Base-by-base conservation (phyloP, 2,113 vertebrate genomes). In the Zapus hudsonius region DNA sequence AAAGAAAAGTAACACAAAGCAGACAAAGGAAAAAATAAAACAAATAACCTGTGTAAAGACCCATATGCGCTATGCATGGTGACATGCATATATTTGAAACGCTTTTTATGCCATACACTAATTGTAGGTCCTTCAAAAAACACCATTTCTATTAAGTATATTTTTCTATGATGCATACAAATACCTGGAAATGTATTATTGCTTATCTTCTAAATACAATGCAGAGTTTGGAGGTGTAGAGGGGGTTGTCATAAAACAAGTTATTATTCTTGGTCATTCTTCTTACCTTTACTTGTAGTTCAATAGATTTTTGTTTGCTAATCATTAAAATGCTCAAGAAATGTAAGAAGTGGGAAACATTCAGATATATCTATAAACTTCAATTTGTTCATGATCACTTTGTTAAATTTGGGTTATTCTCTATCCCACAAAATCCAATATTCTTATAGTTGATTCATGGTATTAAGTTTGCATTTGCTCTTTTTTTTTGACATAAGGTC, bases 1-100 rank as follows among this genome's bases (percentile, higher is more conserved):
- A 85, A 94, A 82, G 76, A 87, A 93, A 95, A 95, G 73, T 23
- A 90, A 92, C 31, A 66, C 38, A 82, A 88, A 82, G 31, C 75
- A 76, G 91, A 92, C 33, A 61, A 81, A 86, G 31, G 19, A 29
- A 59, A 36, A 5, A 64, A 76, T 0, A 47, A 63, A 78, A 81
- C 23, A 91, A 90, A 93, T 42, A 88, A 84, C 59, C n/a, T 55
- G 78, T 92, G 84, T 42, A 91, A 93, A 78, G 7, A 66, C 16
- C 29, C 23, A 52, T 52, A 76, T 67, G 59, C 25, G 15, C 52
- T 59, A 42, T 44, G 79, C 38, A 59, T 27, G 11, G 57, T 29
- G 89, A 91, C 23, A 70, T 17, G 76, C 3, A 40, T 87, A 82
- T 44, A 79, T 79, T 90, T 89, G 44, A 92, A 92, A 87, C 81